Evolutionary conservation across 2,888 invertebrate genomes (phyloP), one percentile per base, ranked within the genome.

Genomic region (Fragum fragum): DNA sequence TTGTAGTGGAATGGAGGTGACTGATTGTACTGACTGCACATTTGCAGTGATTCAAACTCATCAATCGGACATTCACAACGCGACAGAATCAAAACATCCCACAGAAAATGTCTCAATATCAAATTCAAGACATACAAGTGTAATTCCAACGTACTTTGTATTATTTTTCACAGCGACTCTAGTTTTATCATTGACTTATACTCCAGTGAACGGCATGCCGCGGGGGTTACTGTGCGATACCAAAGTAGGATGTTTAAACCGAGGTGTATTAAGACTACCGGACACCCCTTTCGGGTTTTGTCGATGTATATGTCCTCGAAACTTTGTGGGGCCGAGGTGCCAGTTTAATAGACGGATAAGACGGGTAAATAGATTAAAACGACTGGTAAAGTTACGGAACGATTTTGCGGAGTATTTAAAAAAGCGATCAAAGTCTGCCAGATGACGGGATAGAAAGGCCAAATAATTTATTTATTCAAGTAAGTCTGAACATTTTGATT

Each of bases 201-300:
- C 2, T 42, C 66, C 66, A 18, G 71, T 57, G 21, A 57, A 75
- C 9, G 79, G 71, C 1, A 82, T 85, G 80, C 82, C 85, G 2
- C 70, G 82, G 21, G 52, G 72, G 16, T 53, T 82, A 29, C 66
- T 85, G 36, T 85, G 85, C 78, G 77, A 82, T 63, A 29, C 74
- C 9, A 53, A 57, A 29, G 53, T 53, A 9, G 57, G 76, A 21
- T 87, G 87, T 63, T 61, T 81, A 16, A 72, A 87, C 57, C 80
- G 81, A 0, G 88, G 88, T 1, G 69, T n/a, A 9, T 73, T 88
- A 52, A 79, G 80, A 18, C 71, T 86, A 18, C 88, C 88, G 5
- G 83, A 79, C n/a, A 83, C 83, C 18, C 81, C 86, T 21, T 88
- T 88, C 68, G 88, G 79, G 18, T 88, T 79, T 59, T 88, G 88